These are phyloP conservation scores for Heteropelma amictum DNA, from an alignment of 2,888 invertebrate genomes.

Conservation along the genomic window DNA sequence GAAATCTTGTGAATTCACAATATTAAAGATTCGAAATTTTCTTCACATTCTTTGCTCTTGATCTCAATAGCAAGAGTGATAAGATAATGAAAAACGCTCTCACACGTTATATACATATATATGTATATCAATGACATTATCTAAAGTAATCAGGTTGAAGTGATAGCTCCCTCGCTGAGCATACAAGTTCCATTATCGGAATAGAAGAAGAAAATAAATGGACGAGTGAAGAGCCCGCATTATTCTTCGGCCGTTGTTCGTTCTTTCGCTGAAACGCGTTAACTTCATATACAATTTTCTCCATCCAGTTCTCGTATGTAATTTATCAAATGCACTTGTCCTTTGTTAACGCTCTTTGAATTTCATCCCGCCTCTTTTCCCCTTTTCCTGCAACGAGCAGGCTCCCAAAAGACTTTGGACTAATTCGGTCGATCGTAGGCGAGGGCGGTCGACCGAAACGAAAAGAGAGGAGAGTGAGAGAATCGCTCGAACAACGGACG, in stretches of 20 bases:
- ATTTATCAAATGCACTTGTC: constrained; percentile 57
- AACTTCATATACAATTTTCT: constrained; percentile 19
- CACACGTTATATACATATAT: too few species aligned
- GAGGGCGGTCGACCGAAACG: constrained; percentile 23
- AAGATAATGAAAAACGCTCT: too few species aligned
- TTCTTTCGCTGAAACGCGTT: not conserved
- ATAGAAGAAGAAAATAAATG: too few species aligned
- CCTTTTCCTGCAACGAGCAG: not conserved
- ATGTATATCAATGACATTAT: too few species aligned
- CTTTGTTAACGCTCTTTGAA: constrained; percentile 47
- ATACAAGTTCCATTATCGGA: not conserved
- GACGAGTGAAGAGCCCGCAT: too few species aligned
- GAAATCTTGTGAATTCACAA: too few species aligned
- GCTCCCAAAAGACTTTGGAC: constrained; percentile 42
- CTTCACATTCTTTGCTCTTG: too few species aligned
- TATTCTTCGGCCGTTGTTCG: not conserved
- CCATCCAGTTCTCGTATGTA: constrained; percentile 19
- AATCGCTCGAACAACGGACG: not conserved
- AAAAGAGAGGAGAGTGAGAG: not conserved
- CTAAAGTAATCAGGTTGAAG: too few species aligned
- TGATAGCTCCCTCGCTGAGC: not conserved
- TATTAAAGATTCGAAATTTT: too few species aligned
- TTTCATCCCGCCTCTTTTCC: not conserved
- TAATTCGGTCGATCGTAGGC: constrained; percentile 47
- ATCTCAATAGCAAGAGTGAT: too few species aligned